Percentiles rank a stretch among this genome's conserved stretches.
Evolutionary conservation across 1,140 invertebrate genomes (phyloP).

Genomic region (Procambarus clarkii): DNA sequence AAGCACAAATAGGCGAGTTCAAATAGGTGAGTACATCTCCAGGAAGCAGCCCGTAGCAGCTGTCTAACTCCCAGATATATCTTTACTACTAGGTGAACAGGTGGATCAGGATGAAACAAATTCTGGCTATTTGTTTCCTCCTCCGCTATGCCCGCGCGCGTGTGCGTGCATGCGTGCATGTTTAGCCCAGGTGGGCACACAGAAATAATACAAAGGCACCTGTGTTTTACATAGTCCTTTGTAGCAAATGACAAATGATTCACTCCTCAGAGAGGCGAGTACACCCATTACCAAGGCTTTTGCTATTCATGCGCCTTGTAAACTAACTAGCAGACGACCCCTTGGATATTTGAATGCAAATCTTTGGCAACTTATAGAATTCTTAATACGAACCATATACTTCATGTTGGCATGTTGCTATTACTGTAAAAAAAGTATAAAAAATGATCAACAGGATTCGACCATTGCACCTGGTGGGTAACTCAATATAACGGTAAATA

Average conservation of each 20-base stretch:
- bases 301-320: neutral
- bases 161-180: too few relatives aligned
- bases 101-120: too few relatives aligned
- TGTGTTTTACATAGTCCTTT: conserved; percentile 16
- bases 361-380: neutral
- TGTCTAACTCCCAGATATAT: too few relatives aligned
- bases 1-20: too few relatives aligned
- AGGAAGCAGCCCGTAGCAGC: too few relatives aligned
- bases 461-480: neutral
- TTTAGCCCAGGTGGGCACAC: too few relatives aligned
- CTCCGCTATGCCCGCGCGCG: too few relatives aligned
- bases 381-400: neutral
- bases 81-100: too few relatives aligned
- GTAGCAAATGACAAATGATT: conserved; percentile 24
- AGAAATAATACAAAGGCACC: too few relatives aligned
- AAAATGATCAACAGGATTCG: neutral
- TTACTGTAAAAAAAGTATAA: neutral
- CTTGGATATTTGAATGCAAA: neutral
- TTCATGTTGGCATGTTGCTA: neutral
- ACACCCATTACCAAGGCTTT: neutral
- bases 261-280: neutral
- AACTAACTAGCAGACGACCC: neutral
- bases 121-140: too few relatives aligned
- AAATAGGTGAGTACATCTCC: too few relatives aligned
- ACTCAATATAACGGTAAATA: neutral